Evolutionary conservation across 2,797 vertebrate species (phyloP).

Genomic region (Sebastolobus altivelis): DNA sequence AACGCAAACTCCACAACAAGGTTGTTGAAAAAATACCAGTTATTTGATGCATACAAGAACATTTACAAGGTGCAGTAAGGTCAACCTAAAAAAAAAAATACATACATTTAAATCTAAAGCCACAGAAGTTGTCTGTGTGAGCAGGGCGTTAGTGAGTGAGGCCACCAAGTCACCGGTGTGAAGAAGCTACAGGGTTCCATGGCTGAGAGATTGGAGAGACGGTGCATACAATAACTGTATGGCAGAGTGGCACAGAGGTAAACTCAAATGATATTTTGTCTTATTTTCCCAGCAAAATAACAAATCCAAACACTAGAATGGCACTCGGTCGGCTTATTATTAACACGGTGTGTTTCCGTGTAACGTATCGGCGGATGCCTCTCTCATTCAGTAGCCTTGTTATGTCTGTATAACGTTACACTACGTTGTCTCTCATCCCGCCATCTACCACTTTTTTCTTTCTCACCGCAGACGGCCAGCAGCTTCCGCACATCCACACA

Average conservation of each 20-base stretch:
- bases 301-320: not conserved
- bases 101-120: not conserved
- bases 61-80: not conserved
- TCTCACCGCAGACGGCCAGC: too few relatives aligned
- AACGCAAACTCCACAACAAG: not conserved
- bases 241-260: not conserved
- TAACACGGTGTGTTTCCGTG: too few relatives aligned
- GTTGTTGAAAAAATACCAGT: not conserved
- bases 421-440: too few relatives aligned
- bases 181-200: not conserved
- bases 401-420: too few relatives aligned
- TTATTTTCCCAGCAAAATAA: slow-evolving; percentile 24
- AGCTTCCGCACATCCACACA: too few relatives aligned
- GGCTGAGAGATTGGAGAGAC: not conserved
- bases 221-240: not conserved
- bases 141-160: not conserved
- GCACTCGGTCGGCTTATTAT: too few relatives aligned
- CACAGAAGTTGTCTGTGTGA: not conserved
- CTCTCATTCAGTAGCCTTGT: too few relatives aligned
- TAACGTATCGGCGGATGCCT: too few relatives aligned
- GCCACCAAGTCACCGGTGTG: not conserved
- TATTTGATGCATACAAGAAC: not conserved
- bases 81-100: not conserved
- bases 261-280: not conserved
- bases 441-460: too few relatives aligned